Base-by-base conservation (phyloP, 2,888 invertebrate species). In the Globia sparganii region DNA sequence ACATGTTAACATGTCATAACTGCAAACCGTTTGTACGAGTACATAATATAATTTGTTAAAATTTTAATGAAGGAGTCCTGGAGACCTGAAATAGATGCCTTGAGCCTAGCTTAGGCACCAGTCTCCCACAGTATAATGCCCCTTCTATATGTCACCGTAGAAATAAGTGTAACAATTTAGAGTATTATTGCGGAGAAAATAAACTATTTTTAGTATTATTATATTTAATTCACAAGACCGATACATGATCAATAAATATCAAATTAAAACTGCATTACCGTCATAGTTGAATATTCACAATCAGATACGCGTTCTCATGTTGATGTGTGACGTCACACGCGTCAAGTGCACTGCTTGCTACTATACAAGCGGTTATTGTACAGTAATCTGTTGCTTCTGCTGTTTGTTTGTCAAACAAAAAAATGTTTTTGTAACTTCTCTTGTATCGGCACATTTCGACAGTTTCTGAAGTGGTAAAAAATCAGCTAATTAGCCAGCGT, bases 271-370 rank as follows among this genome's bases (percentile, higher is more conserved):
- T 64, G 8, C 2, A 56, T 43, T 34, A 46, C 66, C 53, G 46
- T 15, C 37, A 49, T 37, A 11, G 34, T 18, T 61, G 64, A 72
- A 66, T 68, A 77, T 67, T 40, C n/a, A 15, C 53, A 59, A 73
- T 74, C 66, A 43, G 13, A 34, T 25, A 8, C 6, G 13, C 28
- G 58, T 61, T 71, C 83, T 72, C 61, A 31, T 40, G 46, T 37
- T 5, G 62, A 11, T 59, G 49, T 59, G 56, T 82, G 73, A 75
- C 86, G 83, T 83, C 79, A 72, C 73, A 40, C 34, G 59, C 69
- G 69, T 77, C 84, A 76, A 86, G 74, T 72, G 65, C 71, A 61
- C 3, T 3, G 13, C 13, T 13, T 1, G 40, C 15, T 37, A n/a
- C 8, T 43, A 43, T 15, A 43, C 43, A 43, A 43, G 43, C 4